Evolutionary conservation across 1,140 invertebrate species (phyloP).

Genomic region (Brachystomella parvula): DNA sequence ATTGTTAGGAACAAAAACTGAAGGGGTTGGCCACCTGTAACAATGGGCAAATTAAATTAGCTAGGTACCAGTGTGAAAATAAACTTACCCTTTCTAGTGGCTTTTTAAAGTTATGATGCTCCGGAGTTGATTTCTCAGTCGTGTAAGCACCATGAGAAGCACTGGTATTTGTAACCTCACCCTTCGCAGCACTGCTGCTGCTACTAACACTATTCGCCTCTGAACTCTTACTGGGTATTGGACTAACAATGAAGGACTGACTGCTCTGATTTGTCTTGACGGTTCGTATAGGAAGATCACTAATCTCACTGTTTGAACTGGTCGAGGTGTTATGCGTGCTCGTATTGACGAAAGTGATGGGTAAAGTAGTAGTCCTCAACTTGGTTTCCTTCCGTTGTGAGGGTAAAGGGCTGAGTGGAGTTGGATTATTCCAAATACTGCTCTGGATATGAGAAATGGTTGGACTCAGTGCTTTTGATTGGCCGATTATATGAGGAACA

Average conservation of each 20-base stretch:
- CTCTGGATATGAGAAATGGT: not conserved
- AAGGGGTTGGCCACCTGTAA: too few relatives aligned
- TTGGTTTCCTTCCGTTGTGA: not conserved
- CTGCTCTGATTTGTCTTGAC: not conserved
- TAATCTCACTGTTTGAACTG: conserved; percentile 14
- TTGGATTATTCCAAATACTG: conserved; percentile 29
- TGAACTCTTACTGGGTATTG: not conserved
- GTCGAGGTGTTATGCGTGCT: conserved; percentile 21
- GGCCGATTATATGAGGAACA: not conserved
- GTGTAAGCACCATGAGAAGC: conserved; percentile 18
- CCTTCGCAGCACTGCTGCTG: not conserved
- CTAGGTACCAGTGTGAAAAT: not conserved
- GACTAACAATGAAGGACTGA: too few relatives aligned
- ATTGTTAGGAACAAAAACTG: too few relatives aligned
- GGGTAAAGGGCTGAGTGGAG: conserved; percentile 19
- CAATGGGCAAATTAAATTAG: not conserved
- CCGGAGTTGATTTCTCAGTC: conserved; percentile 12
- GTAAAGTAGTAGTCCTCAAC: not conserved
- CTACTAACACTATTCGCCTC: not conserved
- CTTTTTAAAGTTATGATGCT: not conserved
- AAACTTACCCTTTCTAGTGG: conserved; percentile 32
- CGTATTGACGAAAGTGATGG: not conserved
- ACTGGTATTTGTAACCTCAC: not conserved
- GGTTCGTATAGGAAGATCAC: conserved; percentile 17
- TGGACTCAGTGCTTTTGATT: conserved; percentile 37